These are phyloP conservation scores for Paedocypris micromegethes DNA, from an alignment of 2,797 vertebrate genomes.

Conservation along the genomic window DNA sequence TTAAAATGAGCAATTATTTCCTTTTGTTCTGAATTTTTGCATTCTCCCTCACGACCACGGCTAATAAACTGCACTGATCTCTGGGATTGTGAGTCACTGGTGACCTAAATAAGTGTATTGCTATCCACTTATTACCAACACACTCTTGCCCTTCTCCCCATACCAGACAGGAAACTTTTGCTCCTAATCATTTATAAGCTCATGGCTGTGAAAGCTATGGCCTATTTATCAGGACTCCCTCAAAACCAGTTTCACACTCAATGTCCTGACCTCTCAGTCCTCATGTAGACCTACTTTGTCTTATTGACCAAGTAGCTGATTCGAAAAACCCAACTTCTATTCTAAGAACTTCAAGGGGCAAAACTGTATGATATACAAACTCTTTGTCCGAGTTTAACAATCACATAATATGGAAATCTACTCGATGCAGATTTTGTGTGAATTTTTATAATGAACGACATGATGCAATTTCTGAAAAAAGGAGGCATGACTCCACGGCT, in stretches of 20 bases:
- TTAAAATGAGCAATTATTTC: background rate
- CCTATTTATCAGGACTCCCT: conserved; percentile 17
- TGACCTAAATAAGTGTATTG: conserved; percentile 19
- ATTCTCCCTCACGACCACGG: background rate
- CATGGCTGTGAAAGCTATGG: conserved; percentile 14
- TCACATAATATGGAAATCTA: no score
- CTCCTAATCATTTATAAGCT: conserved; percentile 25
- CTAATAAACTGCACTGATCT: conserved; percentile 17
- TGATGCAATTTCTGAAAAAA: no score
- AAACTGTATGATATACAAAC: no score
- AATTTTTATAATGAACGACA: no score
- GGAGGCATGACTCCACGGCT: no score
- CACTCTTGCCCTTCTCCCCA: conserved; percentile 6
- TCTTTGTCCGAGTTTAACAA: no score
- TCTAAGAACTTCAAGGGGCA: no score
- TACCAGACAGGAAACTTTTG: conserved; percentile 13
- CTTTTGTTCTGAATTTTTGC: conserved; percentile 13
- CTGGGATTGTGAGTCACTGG: conserved; percentile 9
- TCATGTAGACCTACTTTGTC: background rate
- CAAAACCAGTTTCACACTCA: conserved; percentile 4
- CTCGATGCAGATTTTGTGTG: no score
- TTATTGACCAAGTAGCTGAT: background rate
- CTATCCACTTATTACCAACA: conserved; percentile 18
- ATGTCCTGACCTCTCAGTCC: conserved; percentile 5
- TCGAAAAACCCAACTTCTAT: no score